Base-by-base conservation (phyloP, 2,113 vertebrate genomes). In the Entelurus aequoreus region DNA sequence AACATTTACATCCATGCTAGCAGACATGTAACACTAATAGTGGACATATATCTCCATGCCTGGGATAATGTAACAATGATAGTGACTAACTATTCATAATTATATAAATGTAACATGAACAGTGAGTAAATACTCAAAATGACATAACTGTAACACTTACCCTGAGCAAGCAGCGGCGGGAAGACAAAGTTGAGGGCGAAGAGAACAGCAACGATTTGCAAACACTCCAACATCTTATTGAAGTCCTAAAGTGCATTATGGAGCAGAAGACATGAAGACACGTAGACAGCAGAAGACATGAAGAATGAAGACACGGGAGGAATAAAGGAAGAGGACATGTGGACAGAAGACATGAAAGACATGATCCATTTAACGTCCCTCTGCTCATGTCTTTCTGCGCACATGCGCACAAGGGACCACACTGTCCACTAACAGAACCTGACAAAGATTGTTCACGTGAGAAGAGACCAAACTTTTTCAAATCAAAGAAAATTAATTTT, bases 201-300 rank as follows among this genome's bases (percentile, higher is more conserved):
- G 63, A 91, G 74, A 63, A 89, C 82, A 74, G 73, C 72, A 80
- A 71, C 71, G 69, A 90, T 88, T 81, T 88, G 81, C 60, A 83
- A 79, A 89, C 83, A 89, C 82, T 83, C 85, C 81, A 81, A 86
- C 90, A 92, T 92, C 89, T 92, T 90, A 89, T 65, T 84, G 79
- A 77, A 77, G 69, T 89, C 84, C 84, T 82, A 84, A 85, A 89
- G 88, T 75, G 84, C 90, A 92, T 91, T 69, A 86, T 90, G 90
- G 78, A 89, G 49, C 68, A 81, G 82, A 89, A 89, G 74, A 78
- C 28, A 5, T 50, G 60, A 15, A 50, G 48, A 28, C 28, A 28
- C 28, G 28, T 28, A 28, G 28, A 28, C 28, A 28, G 28, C 28
- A 28, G 28, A 28, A 28, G 28, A 61, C 42, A 46, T 46, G 42